phyloP scores from a whole-genome alignment of 2,888 invertebrate species.

The Tortricodes alternella region DNA sequence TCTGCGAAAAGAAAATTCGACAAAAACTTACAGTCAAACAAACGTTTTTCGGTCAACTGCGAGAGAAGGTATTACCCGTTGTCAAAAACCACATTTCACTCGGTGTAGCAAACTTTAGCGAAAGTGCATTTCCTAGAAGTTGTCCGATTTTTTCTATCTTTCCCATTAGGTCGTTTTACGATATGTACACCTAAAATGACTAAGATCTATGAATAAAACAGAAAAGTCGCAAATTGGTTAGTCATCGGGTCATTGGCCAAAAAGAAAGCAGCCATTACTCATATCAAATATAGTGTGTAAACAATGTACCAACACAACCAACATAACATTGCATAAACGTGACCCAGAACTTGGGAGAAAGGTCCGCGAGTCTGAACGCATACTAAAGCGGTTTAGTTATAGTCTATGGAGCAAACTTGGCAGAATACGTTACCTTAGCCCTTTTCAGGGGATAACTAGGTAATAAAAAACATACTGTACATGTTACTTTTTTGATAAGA shows the following conservation, averaged over 20 bases:
- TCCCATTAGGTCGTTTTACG: too few species aligned
- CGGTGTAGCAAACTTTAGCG: too few species aligned
- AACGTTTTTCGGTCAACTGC: too few species aligned
- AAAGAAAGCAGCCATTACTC: conserved; percentile 28
- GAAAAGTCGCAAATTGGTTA: conserved; percentile 11
- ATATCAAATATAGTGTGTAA: conserved; percentile 22
- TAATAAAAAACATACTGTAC: too few species aligned
- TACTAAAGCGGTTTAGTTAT: background rate
- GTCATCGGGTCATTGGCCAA: conserved; percentile 29
- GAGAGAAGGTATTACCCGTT: too few species aligned
- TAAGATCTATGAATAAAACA: background rate
- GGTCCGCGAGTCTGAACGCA: conserved; percentile 48
- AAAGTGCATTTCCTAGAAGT: too few species aligned
- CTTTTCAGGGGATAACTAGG: too few species aligned
- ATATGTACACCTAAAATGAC: background rate
- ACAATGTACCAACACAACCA: conserved; percentile 47
- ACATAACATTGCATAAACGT: conserved; percentile 54
- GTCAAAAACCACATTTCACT: too few species aligned
- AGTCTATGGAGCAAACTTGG: conserved; percentile 2
- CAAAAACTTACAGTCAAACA: too few species aligned
- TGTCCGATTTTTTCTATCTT: too few species aligned
- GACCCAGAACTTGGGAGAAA: conserved; percentile 82
- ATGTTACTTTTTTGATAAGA: too few species aligned
- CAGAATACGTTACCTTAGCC: background rate
- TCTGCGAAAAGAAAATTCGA: too few species aligned